phyloP scores from a whole-genome alignment of 2,888 invertebrate species.

The Phlogophora meticulosa region DNA sequence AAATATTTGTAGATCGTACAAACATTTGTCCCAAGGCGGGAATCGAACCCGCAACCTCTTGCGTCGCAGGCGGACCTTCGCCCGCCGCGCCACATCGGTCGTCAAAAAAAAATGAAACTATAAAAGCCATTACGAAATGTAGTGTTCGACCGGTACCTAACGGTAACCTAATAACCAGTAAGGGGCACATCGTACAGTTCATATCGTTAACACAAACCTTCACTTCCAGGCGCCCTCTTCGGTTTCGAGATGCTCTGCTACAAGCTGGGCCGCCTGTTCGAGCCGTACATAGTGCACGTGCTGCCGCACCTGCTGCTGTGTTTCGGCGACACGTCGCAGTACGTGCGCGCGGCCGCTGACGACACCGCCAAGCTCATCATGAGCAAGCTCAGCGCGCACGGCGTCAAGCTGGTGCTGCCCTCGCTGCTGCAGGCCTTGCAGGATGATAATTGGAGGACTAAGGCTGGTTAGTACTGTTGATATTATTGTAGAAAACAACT shows the following conservation, averaged over 20 bases:
- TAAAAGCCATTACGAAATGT: too few relatives aligned
- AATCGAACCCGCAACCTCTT: too few relatives aligned
- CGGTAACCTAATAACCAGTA: too few relatives aligned
- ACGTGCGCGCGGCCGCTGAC: constrained; percentile 98
- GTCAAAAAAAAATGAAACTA: too few relatives aligned
- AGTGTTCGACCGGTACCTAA: too few relatives aligned
- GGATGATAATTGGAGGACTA: constrained; percentile 99
- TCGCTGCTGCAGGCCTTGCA: constrained; percentile 97
- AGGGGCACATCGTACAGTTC: too few relatives aligned
- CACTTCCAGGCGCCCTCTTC: constrained; percentile 95
- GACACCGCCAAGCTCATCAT: constrained; percentile 98
- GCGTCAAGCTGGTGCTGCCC: constrained; percentile 99
- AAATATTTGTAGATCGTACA: too few relatives aligned
- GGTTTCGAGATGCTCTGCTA: constrained; percentile 99
- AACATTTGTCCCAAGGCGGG: too few relatives aligned
- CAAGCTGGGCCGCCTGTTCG: constrained; percentile 98
- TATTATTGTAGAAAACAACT: too few relatives aligned
- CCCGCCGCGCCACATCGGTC: too few relatives aligned
- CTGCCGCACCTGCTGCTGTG: constrained; percentile 98
- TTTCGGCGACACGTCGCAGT: constrained; percentile 98
- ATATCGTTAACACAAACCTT: too few relatives aligned
- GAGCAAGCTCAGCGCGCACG: constrained; percentile 98
- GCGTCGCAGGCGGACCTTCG: too few relatives aligned
- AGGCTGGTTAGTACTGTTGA: constrained; percentile 93
- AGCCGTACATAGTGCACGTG: constrained; percentile 99